Evolutionary conservation across 2,797 vertebrate genomes (phyloP).

Genomic region (Acrossocheilus fasciatus): DNA sequence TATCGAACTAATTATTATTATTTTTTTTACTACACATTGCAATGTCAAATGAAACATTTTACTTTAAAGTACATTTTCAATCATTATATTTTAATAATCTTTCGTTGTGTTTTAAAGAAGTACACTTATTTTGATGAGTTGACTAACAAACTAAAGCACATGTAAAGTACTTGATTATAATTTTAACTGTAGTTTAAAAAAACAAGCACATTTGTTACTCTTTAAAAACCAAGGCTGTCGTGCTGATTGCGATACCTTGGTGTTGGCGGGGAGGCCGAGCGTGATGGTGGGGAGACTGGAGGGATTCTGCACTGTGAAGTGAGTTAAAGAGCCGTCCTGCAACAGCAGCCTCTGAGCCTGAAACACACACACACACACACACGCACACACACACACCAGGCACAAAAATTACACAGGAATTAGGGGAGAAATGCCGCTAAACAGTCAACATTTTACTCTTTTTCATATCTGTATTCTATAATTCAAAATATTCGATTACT

Average conservation of each 20-base stretch:
- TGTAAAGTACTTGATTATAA: background rate
- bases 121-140: background rate
- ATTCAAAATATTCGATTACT: background rate
- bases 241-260: constrained; percentile 79
- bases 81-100: background rate
- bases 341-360: constrained; percentile 80
- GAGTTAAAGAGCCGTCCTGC: constrained; percentile 86
- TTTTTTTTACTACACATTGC: too few species aligned
- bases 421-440: background rate
- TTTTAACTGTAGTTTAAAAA: background rate
- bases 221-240: background rate
- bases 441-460: background rate
- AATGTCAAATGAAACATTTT: too few species aligned
- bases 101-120: background rate
- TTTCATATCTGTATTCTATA: background rate
- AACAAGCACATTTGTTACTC: too few species aligned
- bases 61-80: background rate
- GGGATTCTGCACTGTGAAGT: constrained; percentile 82
- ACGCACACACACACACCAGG: constrained; percentile 58
- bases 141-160: background rate
- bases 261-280: constrained; percentile 87
- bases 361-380: constrained; percentile 66
- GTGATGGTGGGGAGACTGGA: constrained; percentile 90
- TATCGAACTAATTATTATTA: too few species aligned
- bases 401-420: background rate